These are phyloP conservation scores for Agapornis roseicollis DNA, from an alignment of 2,113 vertebrate species.

Conservation along the genomic window DNA sequence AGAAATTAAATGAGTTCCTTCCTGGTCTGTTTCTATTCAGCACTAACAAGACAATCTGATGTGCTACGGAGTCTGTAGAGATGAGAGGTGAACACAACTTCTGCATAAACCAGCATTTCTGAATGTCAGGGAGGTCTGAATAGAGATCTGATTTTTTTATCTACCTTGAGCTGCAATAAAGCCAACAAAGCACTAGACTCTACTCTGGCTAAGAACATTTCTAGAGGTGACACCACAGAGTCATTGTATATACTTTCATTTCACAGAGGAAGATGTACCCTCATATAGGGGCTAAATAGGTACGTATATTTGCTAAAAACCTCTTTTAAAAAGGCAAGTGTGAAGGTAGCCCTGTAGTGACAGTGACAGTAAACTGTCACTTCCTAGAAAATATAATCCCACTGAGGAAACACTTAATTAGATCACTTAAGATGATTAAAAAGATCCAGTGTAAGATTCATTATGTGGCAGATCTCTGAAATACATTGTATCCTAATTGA, in stretches of 20 bases:
- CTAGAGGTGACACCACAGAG: neutral
- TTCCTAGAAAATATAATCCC: neutral
- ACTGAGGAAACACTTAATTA: neutral
- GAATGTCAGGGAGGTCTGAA: neutral
- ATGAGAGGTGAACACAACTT: neutral
- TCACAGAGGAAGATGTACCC: neutral
- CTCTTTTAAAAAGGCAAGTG: neutral
- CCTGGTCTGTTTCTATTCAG: neutral
- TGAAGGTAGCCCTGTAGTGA: neutral
- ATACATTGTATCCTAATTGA: neutral
- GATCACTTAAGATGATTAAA: neutral
- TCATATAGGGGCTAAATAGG: neutral
- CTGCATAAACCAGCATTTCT: neutral
- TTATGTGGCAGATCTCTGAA: neutral
- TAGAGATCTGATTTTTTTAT: neutral
- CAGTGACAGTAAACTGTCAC: neutral
- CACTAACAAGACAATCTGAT: neutral
- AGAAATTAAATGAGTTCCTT: neutral
- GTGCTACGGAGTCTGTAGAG: fast-evolving
- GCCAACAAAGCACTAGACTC: neutral
- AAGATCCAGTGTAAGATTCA: neutral
- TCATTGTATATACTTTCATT: neutral
- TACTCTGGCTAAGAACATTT: neutral
- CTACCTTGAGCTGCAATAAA: neutral
- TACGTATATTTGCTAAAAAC: fast-evolving